A percentile compares a stretch with the other conserved stretches of the same genome.
phyloP scores from a whole-genome alignment of 2,888 invertebrate genomes.

The Leistus spinibarbis region DNA sequence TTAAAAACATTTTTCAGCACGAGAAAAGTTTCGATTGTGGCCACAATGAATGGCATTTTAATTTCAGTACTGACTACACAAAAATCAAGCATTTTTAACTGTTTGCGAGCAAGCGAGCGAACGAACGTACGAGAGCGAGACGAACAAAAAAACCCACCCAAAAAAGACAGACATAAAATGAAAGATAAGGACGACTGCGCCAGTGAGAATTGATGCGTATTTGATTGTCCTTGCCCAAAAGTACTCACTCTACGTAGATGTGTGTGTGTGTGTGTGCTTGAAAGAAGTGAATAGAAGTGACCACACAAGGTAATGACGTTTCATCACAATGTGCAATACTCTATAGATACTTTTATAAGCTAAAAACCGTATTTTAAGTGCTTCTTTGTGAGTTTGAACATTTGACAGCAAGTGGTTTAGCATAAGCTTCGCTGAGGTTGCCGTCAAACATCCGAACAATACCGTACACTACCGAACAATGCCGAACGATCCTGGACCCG shows the following conservation, averaged over 20 bases:
- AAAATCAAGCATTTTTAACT: conserved; percentile 31
- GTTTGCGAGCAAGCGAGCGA: too few species aligned
- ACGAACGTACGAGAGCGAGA: background rate
- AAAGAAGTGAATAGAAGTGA: too few species aligned
- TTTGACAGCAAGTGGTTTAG: conserved; percentile 32
- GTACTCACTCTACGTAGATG: background rate
- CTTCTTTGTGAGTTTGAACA: conserved; percentile 33
- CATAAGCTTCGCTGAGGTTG: conserved; percentile 6
- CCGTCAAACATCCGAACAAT: conserved; percentile 31
- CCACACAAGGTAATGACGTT: conserved; percentile 33
- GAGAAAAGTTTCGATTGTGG: conserved; percentile 38
- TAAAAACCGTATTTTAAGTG: conserved; percentile 37
- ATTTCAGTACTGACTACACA: conserved; percentile 29
- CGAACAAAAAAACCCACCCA: background rate
- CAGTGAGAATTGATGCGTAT: conserved; percentile 36
- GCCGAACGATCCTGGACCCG: conserved; percentile 1
- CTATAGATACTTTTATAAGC: conserved; percentile 36
- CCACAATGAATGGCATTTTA: conserved; percentile 36
- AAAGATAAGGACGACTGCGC: conserved; percentile 19
- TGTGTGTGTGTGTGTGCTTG: background rate
- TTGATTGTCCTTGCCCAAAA: conserved; percentile 28
- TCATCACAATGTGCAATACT: conserved; percentile 24
- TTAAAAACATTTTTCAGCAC: conserved; percentile 37
- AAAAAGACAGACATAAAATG: conserved; percentile 1
- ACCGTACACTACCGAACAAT: conserved; percentile 16